These are phyloP conservation scores for Notarius quadriscutis DNA, from an alignment of 2,113 vertebrate species.

Conservation along the genomic window DNA sequence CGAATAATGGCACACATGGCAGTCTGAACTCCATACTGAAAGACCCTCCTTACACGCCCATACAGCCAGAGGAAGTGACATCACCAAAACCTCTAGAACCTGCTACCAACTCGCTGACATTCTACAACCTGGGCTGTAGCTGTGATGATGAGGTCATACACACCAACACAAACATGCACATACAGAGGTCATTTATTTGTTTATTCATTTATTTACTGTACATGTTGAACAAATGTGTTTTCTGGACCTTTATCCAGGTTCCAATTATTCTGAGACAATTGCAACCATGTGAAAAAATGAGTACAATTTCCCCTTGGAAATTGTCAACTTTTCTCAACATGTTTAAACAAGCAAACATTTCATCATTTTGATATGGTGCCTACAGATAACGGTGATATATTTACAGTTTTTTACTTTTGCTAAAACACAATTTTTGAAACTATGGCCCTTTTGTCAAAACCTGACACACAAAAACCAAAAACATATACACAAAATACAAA, in stretches of 20 bases:
- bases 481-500: too few relatives aligned
- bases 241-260: not conserved
- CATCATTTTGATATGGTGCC: too few relatives aligned
- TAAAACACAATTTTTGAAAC: too few relatives aligned
- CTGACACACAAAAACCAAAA: too few relatives aligned
- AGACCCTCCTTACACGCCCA: conserved; percentile 77
- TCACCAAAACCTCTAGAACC: conserved; percentile 69
- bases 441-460: too few relatives aligned
- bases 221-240: not conserved
- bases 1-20: conserved; percentile 94
- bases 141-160: conserved; percentile 87
- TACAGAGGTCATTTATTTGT: not conserved
- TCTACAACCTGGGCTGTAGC: conserved; percentile 84
- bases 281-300: too few relatives aligned
- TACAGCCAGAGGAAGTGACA: conserved; percentile 84
- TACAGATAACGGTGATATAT: too few relatives aligned
- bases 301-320: too few relatives aligned
- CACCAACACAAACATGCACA: not conserved
- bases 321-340: too few relatives aligned
- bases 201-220: not conserved
- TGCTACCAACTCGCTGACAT: conserved; percentile 62
- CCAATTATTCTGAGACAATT: not conserved
- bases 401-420: too few relatives aligned
- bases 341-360: too few relatives aligned
- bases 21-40: conserved; percentile 89